Base-by-base conservation (phyloP, 2,797 vertebrate genomes). In the Diplodus puntazzo region DNA sequence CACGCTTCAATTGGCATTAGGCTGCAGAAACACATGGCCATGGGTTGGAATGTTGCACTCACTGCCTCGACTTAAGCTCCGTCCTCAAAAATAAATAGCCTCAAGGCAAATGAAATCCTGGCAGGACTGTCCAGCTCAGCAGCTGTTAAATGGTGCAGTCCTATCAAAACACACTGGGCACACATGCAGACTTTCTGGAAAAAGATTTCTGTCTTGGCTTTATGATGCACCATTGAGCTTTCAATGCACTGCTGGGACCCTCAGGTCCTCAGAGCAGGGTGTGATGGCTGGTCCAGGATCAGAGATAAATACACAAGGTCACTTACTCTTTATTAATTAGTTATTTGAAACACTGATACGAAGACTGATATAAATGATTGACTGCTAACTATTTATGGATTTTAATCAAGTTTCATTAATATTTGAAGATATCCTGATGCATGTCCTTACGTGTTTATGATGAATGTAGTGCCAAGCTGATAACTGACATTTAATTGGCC, bases 1-100 rank as follows among this genome's bases (percentile, higher is more conserved):
- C 82, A 84, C 60, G 87, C 88, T 88, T 91, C 91, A 92, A 79
- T 75, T 82, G 88, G 83, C 91, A 79, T 67, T 20, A 20, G 61
- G 77, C 87, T 91, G 90, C 69, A 76, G 69, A 90, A 88, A 91
- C 92, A 94, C 91, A 91, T 82, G 82, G 87, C 67, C 74, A 67
- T 50, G 69, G 67, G 81, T 82, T 73, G 73, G 73, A 73, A 87
- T n/a, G 69, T 63, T 88, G 67, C 71, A 61, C 71, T 61, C 73
- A 53, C 53, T 53, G 46, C 63, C 53, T 79, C 39, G 3, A 79
- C 60, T 75, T 72, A 27, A 77, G 45, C 81, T 72, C 59, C 73
- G 53, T 67, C 64, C 74, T 81, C 77, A 82, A 87, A 25, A 91
- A 91, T 60, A 70, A 75, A 91, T 27, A 68, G 84, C 92, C 87